phyloP scores from a whole-genome alignment of 2,888 invertebrate genomes.

The Rapana venosa region DNA sequence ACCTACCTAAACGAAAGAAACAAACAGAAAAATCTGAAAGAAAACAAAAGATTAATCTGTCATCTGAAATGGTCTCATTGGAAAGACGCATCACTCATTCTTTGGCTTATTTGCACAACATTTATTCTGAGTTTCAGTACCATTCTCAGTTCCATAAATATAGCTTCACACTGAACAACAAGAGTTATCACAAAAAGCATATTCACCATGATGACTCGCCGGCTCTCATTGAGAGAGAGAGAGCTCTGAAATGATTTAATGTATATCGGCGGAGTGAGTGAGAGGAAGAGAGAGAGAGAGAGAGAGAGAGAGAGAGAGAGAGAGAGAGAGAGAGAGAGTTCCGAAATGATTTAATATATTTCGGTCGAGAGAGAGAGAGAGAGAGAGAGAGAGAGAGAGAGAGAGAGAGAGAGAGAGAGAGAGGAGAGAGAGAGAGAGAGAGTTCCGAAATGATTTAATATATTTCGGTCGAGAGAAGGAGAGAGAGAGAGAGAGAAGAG shows the following conservation, averaged over 20 bases:
- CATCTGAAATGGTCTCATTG: too few species aligned
- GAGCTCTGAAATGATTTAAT: not conserved
- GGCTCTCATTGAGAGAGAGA: not conserved
- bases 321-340: conserved; percentile 4
- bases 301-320: conserved; percentile 5
- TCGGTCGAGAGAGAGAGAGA: conserved; percentile 26
- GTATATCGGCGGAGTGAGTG: not conserved
- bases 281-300: conserved; percentile 20
- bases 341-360: too few species aligned
- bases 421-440: conserved; percentile 32
- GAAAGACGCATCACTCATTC: too few species aligned
- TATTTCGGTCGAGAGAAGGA: too few species aligned
- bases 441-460: not conserved
- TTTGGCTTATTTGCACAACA: too few species aligned
- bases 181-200: not conserved
- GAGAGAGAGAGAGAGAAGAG: not conserved
- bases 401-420: not conserved
- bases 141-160: too few species aligned
- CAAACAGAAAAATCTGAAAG: too few species aligned
- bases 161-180: not conserved
- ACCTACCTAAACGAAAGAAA: too few species aligned
- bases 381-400: not conserved
- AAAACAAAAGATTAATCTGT: too few species aligned
- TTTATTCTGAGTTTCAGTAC: too few species aligned
- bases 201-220: too few species aligned